Percentiles rank a stretch among this genome's conserved stretches.
phyloP scores from a whole-genome alignment of 2,797 vertebrate species.

The Leucoraja ocellata region DNA sequence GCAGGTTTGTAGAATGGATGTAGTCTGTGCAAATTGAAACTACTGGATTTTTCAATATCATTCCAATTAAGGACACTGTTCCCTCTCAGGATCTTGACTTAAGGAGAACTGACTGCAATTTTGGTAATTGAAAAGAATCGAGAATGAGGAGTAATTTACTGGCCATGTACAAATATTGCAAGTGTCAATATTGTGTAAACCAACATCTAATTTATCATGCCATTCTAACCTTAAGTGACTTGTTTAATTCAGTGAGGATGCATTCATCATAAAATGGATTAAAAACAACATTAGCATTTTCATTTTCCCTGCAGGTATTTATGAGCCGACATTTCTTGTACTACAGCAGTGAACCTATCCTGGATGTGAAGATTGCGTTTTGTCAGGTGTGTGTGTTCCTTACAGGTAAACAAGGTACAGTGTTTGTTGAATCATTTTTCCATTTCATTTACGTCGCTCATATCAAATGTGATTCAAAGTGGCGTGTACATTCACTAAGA shows the following conservation, averaged over 20 bases:
- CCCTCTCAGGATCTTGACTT: neutral
- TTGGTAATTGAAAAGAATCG: neutral
- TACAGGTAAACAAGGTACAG: conserved; percentile 99
- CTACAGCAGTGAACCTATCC: conserved; percentile 96
- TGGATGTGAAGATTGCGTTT: conserved; percentile 99
- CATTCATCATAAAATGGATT: neutral
- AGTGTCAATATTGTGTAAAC: neutral
- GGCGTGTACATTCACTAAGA: neutral
- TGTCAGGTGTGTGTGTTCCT: conserved; percentile 99
- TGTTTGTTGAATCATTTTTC: conserved; percentile 78
- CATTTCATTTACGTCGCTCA: conserved; percentile 56
- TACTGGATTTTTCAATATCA: conserved; percentile 17
- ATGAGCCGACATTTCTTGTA: conserved; percentile 98
- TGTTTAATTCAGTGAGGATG: neutral
- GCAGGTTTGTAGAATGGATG: conserved; percentile 5
- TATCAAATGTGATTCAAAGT: conserved; percentile 18
- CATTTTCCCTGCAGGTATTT: conserved; percentile 84
- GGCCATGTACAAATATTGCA: neutral
- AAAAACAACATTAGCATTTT: conserved; percentile 44
- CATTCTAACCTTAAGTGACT: neutral
- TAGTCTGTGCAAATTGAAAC: neutral
- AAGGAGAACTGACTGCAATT: neutral
- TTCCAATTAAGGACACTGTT: neutral
- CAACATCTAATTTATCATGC: neutral
- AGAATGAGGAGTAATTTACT: neutral